Evolutionary conservation across 1,140 invertebrate species (phyloP).

Genomic region (Gerris buenoi): DNA sequence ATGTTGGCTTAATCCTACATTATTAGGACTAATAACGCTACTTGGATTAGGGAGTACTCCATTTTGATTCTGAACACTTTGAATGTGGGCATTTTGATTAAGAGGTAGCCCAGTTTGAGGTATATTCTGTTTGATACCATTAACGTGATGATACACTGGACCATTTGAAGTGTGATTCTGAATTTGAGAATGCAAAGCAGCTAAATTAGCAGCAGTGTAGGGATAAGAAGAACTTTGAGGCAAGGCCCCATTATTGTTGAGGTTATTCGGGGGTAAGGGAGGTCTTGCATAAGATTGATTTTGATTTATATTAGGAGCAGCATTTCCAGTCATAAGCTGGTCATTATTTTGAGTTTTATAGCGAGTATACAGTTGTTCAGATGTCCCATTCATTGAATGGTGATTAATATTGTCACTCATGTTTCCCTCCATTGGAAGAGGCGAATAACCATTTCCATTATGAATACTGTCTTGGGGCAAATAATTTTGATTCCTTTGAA

Average conservation of each 20-base stretch:
- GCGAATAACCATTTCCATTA: neutral
- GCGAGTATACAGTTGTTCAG: neutral
- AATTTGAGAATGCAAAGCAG: slow-evolving; percentile 6
- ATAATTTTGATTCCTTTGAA: neutral
- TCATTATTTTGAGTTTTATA: neutral
- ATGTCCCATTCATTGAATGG: neutral
- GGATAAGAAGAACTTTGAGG: neutral
- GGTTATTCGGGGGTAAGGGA: neutral
- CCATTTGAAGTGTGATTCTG: slow-evolving; percentile 6
- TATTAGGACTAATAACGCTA: too few relatives aligned
- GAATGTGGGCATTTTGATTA: neutral
- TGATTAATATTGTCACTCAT: neutral
- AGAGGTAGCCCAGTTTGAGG: neutral
- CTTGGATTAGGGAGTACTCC: neutral
- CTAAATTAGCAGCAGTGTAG: slow-evolving; percentile 1
- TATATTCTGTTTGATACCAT: neutral
- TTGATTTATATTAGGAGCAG: neutral
- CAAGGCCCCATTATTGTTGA: neutral
- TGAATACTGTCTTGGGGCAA: neutral
- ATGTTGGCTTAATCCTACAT: neutral
- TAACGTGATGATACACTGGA: neutral
- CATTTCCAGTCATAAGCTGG: neutral
- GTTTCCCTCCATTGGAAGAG: neutral
- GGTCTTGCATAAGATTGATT: neutral
- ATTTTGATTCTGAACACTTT: neutral